Conservation (phyloP, 1,140 invertebrate genomes). For the Neotoxoptera formosana region DNA sequence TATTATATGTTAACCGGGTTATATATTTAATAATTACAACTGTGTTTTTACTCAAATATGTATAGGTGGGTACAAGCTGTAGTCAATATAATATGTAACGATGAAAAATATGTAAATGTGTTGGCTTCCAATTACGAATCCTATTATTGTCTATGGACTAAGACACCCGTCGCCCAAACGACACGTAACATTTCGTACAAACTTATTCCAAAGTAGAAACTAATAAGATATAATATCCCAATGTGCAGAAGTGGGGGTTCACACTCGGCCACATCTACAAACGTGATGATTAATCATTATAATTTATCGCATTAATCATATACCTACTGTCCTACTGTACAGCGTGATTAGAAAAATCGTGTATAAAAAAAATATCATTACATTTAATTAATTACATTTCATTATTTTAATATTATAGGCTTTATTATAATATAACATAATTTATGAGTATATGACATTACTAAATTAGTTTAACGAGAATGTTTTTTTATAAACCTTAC, state of each 20-base stretch:
- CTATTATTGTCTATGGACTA: neutral
- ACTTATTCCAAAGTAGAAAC: slow-evolving; percentile 2
- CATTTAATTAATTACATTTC: neutral
- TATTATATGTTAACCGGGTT: neutral
- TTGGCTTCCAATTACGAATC: neutral
- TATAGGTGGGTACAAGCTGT: neutral
- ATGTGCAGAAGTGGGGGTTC: neutral
- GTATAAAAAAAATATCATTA: neutral
- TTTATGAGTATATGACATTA: neutral
- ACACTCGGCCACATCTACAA: neutral
- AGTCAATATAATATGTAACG: neutral
- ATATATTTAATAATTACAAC: neutral
- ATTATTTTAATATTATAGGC: neutral
- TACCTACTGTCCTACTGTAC: neutral
- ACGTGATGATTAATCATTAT: neutral
- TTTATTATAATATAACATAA: neutral
- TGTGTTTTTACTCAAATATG: neutral
- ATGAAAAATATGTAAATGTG: neutral
- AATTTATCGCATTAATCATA: neutral
- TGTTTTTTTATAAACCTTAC: neutral
- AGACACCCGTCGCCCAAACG: neutral
- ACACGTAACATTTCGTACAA: neutral
- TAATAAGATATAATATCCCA: neutral
- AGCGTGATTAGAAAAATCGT: neutral
- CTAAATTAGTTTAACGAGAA: neutral